These are phyloP conservation scores for Syrphus vitripennis DNA, from an alignment of 2,888 invertebrate species.

Conservation along the genomic window DNA sequence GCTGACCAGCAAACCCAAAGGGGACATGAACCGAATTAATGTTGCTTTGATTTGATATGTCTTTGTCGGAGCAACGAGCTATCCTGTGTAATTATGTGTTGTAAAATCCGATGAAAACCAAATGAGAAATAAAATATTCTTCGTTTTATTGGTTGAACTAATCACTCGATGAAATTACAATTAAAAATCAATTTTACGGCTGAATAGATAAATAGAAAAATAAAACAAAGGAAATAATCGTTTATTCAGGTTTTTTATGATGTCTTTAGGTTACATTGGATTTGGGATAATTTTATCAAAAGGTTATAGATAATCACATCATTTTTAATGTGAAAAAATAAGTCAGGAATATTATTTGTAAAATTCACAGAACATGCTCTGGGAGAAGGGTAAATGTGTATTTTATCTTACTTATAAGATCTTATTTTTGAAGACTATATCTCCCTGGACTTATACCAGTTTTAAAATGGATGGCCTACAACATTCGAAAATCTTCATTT, in stretches of 20 bases:
- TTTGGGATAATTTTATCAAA: neutral
- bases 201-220: neutral
- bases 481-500: too few species aligned
- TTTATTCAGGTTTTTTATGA: neutral
- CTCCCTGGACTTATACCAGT: too few species aligned
- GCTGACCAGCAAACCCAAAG: conserved; percentile 7
- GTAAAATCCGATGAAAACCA: neutral
- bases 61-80: neutral
- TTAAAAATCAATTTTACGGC: neutral
- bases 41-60: conserved; percentile 5
- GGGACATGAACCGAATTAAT: conserved; percentile 26
- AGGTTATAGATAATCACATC: neutral
- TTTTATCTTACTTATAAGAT: too few species aligned
- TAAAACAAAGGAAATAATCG: neutral
- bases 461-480: too few species aligned
- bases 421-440: too few species aligned
- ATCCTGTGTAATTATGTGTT: neutral
- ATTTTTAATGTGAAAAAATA: neutral
- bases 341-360: too few species aligned
- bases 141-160: neutral
- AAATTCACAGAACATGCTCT: too few species aligned
- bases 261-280: neutral
- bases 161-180: neutral
- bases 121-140: neutral
- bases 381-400: too few species aligned